Conservation (phyloP, 1,140 invertebrate species). For the Drosophila subpulchrella region DNA sequence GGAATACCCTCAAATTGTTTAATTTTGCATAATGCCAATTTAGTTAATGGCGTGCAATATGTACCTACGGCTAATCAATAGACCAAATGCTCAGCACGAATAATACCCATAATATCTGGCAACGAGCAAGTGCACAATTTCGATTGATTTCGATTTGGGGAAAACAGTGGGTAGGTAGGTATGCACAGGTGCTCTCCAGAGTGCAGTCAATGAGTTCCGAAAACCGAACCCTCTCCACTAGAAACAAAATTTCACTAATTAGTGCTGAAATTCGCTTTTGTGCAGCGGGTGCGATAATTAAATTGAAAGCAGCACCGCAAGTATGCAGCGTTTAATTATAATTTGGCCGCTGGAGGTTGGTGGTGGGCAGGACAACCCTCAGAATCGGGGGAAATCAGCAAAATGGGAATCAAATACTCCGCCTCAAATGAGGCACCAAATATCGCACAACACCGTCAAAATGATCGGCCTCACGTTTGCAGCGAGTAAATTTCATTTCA, state of each 20-base stretch:
- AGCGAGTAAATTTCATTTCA: slow-evolving; percentile 15
- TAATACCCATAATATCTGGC: slow-evolving; percentile 14
- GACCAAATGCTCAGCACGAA: slow-evolving; percentile 18
- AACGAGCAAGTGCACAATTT: slow-evolving; percentile 18
- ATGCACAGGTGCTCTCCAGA: slow-evolving; percentile 25
- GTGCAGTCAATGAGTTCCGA: slow-evolving; percentile 44
- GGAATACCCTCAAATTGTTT: neutral
- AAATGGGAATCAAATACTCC: slow-evolving; percentile 18
- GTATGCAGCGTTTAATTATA: slow-evolving; percentile 76
- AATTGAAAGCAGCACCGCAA: slow-evolving; percentile 67
- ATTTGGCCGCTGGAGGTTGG: slow-evolving; percentile 10
- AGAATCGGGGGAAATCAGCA: slow-evolving; percentile 21
- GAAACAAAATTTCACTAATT: slow-evolving; percentile 68
- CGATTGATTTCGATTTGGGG: slow-evolving; percentile 29
- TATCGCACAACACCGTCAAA: slow-evolving; percentile 33
- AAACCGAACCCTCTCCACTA: slow-evolving; percentile 10
- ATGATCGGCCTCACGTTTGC: slow-evolving; percentile 39
- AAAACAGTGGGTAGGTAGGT: neutral
- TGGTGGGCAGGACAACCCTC: neutral
- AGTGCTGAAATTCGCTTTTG: slow-evolving; percentile 69
- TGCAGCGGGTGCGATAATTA: slow-evolving; percentile 62
- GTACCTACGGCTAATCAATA: slow-evolving; percentile 12
- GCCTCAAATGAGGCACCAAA: slow-evolving; percentile 24
- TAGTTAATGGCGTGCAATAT: slow-evolving; percentile 7
- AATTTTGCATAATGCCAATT: slow-evolving; percentile 19